Base-by-base conservation (phyloP, 2,797 vertebrate genomes). In the Calcarius lapponicus region DNA sequence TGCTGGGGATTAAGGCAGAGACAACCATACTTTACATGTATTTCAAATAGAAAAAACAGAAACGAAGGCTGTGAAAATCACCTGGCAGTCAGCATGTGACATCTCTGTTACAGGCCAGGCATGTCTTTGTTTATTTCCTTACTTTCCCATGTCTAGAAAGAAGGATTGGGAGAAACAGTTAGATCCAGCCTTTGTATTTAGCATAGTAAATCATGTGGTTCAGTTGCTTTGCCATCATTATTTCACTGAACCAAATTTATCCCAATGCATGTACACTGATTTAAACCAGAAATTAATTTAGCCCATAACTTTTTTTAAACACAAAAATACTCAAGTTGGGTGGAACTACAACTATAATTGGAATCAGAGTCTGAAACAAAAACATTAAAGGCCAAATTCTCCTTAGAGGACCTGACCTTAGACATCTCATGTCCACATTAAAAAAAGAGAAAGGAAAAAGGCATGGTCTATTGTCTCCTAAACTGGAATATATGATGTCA, bases 211-310 rank as follows among this genome's bases (percentile, higher is more conserved):
- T 80, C 45, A 65, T 79, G 67, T 70, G 76, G 17, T 40, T 94
- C 78, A 51, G 34, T 43, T 85, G 62, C 67, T 82, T 94, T 87
- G 65, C 80, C 69, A 65, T 87, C 34, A 11, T 73, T 94, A 80
- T 74, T 96, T 80, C 42, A 61, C 54, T 42, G 50, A 88, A 36
- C n/a, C 79, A 78, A 54, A 61, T 89, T 94, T 70, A 74, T 92
- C 54, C 53, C 1, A 2, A 64, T 71, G 48, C 69, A 48, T 74
- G 69, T 71, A 67, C 38, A 26, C 67, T 91, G 74, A 93, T 94
- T 88, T 75, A 90, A 93, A 85, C 57, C 95, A 93, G 87, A 91
- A 88, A 87, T 83, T 71, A 61, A 86, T 90, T 82, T 82, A 66
- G 42, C 32, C 25, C 36, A 21, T 66, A 48, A 90, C 38, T 66